These are phyloP conservation scores for Petrocephalus sullivani DNA, from an alignment of 2,797 vertebrate genomes.

Conservation along the genomic window DNA sequence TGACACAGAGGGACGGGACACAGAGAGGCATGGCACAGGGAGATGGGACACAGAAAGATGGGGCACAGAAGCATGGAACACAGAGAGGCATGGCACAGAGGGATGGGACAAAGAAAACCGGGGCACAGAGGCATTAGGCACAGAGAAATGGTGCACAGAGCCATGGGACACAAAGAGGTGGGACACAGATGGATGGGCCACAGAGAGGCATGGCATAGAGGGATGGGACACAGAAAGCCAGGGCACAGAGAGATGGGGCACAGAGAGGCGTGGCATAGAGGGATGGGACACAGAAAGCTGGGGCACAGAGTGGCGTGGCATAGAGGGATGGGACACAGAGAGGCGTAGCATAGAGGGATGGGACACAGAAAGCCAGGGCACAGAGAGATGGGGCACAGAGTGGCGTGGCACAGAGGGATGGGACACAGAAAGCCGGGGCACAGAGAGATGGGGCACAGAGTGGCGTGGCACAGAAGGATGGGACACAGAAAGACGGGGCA, in stretches of 20 bases:
- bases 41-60: no score
- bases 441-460: neutral
- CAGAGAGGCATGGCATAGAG: no score
- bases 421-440: neutral
- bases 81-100: neutral
- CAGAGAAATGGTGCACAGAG: neutral
- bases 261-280: no score
- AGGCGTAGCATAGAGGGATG: neutral
- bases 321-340: neutral
- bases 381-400: neutral
- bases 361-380: neutral
- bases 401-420: neutral
- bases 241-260: no score
- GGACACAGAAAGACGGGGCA: neutral
- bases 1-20: neutral
- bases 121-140: no score
- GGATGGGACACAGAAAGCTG: neutral
- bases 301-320: neutral
- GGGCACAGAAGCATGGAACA: neutral
- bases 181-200: neutral
- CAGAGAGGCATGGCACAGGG: no score
- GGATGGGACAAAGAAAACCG: neutral
- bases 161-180: neutral
- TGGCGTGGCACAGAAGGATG: neutral
- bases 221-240: no score